Percentiles rank a stretch among this genome's conserved stretches.
These are phyloP conservation scores for Plagodis pulveraria DNA, from an alignment of 2,888 invertebrate species.

Conservation along the genomic window DNA sequence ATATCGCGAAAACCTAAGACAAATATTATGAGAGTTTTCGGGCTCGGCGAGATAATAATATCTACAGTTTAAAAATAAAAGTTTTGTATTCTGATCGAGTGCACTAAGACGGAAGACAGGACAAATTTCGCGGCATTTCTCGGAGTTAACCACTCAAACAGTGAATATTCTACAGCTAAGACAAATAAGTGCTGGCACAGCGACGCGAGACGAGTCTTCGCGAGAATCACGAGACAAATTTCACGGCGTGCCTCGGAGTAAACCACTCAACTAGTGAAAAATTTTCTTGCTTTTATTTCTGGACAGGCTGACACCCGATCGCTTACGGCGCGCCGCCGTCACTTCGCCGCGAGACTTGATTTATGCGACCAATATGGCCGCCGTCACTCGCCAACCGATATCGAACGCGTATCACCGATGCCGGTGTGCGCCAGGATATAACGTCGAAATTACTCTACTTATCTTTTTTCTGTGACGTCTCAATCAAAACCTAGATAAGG, in stretches of 20 bases:
- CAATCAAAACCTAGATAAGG: conserved; percentile 11
- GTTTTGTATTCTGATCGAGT: no score
- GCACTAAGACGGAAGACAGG: conserved; percentile 6
- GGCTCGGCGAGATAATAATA: no score
- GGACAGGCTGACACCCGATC: conserved; percentile 80
- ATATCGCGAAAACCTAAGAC: no score
- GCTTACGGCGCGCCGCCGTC: conserved; percentile 78
- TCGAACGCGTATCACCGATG: conserved; percentile 69
- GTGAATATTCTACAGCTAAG: conserved; percentile 15
- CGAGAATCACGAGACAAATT: conserved; percentile 69
- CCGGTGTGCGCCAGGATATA: conserved; percentile 53
- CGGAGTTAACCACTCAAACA: conserved; percentile 6
- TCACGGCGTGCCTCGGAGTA: conserved; percentile 73
- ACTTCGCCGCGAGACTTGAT: conserved; percentile 77
- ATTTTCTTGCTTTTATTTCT: conserved; percentile 79
- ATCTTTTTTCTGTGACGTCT: conserved; percentile 27
- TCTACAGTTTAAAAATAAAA: no score
- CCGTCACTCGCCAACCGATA: conserved; percentile 75
- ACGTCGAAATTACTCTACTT: conserved; percentile 40
- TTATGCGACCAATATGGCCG: conserved; percentile 83
- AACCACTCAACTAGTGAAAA: conserved; percentile 80
- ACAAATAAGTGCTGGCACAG: conserved; percentile 23
- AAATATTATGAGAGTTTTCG: no score
- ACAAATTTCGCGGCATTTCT: conserved; percentile 5
- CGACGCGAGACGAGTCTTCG: conserved; percentile 38